Evolutionary conservation across 2,113 vertebrate species (phyloP).

Genomic region (Crotophaga sulcirostris): DNA sequence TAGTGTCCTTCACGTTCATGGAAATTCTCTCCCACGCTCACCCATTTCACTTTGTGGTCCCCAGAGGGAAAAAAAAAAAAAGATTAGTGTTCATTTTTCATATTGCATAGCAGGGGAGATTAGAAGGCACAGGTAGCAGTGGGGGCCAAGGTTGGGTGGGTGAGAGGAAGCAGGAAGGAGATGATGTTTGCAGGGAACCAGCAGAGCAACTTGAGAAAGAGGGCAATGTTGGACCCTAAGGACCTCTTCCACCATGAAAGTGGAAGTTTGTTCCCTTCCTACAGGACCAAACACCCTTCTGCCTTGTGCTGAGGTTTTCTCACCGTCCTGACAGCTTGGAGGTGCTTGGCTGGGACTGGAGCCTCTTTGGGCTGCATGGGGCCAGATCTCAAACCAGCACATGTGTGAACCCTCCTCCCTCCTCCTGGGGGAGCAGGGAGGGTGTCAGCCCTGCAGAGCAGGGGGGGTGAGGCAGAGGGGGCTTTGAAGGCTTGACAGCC

Average conservation of each 20-base stretch:
- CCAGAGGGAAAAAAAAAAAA: background rate
- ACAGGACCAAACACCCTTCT: background rate
- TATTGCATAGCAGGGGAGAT: background rate
- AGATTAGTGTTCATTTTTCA: background rate
- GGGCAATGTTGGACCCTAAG: background rate
- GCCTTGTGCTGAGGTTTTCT: background rate
- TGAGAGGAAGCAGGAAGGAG: background rate
- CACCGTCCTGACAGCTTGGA: background rate
- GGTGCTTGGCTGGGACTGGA: background rate
- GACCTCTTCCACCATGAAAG: background rate
- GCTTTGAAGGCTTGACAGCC: conserved; percentile 47
- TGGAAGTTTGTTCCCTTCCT: background rate
- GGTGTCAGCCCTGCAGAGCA: background rate
- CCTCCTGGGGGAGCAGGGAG: background rate
- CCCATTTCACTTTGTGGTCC: background rate
- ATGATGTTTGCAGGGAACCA: background rate
- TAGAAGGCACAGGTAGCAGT: background rate
- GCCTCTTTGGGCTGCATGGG: rapidly evolving
- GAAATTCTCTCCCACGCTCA: background rate
- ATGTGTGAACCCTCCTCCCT: background rate
- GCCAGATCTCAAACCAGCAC: background rate
- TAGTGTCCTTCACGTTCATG: background rate
- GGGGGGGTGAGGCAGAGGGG: background rate
- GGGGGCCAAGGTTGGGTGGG: background rate
- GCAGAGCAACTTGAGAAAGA: background rate